These are phyloP conservation scores for Pseudomyrmex pallidus DNA, from an alignment of 1,140 invertebrate species.

Conservation along the genomic window DNA sequence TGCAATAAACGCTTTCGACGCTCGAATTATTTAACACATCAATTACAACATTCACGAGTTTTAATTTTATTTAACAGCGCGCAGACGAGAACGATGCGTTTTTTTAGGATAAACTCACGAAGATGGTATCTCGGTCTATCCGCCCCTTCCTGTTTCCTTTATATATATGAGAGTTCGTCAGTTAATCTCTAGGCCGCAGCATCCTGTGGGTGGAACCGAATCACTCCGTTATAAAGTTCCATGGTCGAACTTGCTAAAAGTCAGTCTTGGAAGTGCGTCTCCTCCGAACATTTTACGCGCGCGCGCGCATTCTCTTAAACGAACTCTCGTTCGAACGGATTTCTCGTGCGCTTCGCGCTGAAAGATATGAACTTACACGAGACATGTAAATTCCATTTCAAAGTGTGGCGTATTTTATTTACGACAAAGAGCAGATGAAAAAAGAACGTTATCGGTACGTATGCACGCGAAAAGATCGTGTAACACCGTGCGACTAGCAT, in stretches of 20 bases:
- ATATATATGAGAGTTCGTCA: slow-evolving; percentile 47
- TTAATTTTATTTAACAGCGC: too few species aligned
- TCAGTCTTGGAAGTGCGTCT: slow-evolving; percentile 48
- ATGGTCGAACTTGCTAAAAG: slow-evolving; percentile 43
- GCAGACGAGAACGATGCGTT: neutral
- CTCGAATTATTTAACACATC: too few species aligned
- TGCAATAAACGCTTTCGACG: too few species aligned
- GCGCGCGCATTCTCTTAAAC: neutral
- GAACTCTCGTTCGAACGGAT: too few species aligned
- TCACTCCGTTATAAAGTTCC: slow-evolving; percentile 74
- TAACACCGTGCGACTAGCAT: too few species aligned
- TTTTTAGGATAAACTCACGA: slow-evolving; percentile 59
- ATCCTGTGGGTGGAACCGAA: slow-evolving; percentile 76
- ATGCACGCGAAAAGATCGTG: too few species aligned
- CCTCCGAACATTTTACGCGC: neutral
- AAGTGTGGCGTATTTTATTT: neutral
- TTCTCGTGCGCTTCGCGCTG: too few species aligned
- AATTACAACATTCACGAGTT: too few species aligned
- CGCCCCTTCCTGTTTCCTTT: slow-evolving; percentile 82
- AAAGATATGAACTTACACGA: too few species aligned
- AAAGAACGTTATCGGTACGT: neutral
- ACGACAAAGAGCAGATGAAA: neutral
- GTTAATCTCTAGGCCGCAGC: slow-evolving; percentile 76
- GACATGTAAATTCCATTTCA: too few species aligned
- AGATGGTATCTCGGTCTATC: slow-evolving; percentile 75